Percentiles rank a stretch among this genome's conserved stretches.
These are phyloP conservation scores for Augiades crinisus DNA, from an alignment of 2,888 invertebrate species.

Conservation along the genomic window DNA sequence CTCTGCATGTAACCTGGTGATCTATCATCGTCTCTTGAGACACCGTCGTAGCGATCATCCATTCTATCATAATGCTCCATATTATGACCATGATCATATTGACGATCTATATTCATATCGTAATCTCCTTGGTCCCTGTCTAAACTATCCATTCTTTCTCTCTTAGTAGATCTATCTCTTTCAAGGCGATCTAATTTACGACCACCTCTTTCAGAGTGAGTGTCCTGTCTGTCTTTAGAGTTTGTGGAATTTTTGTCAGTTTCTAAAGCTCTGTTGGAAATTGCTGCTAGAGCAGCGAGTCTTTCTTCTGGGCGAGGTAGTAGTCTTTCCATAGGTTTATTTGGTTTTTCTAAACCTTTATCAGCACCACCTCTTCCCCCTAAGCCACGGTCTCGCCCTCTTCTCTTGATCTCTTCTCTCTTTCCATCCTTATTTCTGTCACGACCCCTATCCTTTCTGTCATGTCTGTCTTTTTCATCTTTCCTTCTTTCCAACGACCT, in stretches of 20 bases:
- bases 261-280: constrained; percentile 70
- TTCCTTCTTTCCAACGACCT: constrained; percentile 73
- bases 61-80: constrained; percentile 76
- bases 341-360: constrained; percentile 83
- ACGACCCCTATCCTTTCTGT: constrained; percentile 86
- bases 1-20: constrained; percentile 69
- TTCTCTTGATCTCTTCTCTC: constrained; percentile 76
- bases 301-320: constrained; percentile 84
- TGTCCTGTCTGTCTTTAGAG: constrained; percentile 72
- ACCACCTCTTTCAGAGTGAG: constrained; percentile 70
- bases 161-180: constrained; percentile 74
- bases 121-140: constrained; percentile 75
- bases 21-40: constrained; percentile 66
- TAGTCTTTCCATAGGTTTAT: constrained; percentile 82
- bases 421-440: constrained; percentile 80
- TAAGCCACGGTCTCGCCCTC: constrained; percentile 71
- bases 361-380: constrained; percentile 70
- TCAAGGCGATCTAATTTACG: constrained; percentile 74
- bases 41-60: constrained; percentile 71
- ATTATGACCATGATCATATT: constrained; percentile 71
- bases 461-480: constrained; percentile 82
- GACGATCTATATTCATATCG: constrained; percentile 66
- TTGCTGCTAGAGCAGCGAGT: constrained; percentile 80
- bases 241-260: constrained; percentile 69
- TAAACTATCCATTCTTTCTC: constrained; percentile 70